A percentile compares a stretch with the other conserved stretches of the same genome.
Evolutionary conservation across 2,797 vertebrate genomes (phyloP).

Genomic region (Heliangelus exortis): DNA sequence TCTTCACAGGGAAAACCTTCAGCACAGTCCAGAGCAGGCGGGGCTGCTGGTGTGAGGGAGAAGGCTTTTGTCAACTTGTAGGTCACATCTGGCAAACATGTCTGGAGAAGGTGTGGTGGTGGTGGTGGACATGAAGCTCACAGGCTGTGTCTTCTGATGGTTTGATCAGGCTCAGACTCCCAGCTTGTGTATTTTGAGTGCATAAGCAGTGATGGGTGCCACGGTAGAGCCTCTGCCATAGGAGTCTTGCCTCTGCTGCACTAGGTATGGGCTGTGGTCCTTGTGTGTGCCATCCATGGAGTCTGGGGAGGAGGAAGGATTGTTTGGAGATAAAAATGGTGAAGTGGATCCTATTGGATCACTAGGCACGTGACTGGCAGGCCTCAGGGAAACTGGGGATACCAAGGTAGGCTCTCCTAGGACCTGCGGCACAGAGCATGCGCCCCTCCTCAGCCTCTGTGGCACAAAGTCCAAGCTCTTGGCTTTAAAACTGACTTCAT

Average conservation of each 20-base stretch:
- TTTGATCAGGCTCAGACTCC: neutral
- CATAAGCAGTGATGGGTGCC: neutral
- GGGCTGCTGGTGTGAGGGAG: rapidly evolving
- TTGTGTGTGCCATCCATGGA: rapidly evolving
- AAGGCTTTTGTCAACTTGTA: neutral
- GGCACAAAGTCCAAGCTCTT: conserved; percentile 5
- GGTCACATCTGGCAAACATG: neutral
- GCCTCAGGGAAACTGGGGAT: neutral
- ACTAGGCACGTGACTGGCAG: rapidly evolving
- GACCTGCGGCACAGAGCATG: neutral
- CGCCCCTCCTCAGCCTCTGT: neutral
- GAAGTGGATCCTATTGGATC: neutral
- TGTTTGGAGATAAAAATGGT: neutral
- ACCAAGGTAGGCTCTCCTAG: neutral
- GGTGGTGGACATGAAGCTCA: neutral
- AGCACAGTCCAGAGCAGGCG: rapidly evolving
- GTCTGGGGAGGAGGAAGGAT: neutral
- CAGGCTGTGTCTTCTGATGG: neutral
- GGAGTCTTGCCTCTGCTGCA: rapidly evolving
- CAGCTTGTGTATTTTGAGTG: neutral
- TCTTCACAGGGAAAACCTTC: neutral
- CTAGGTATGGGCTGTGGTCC: neutral
- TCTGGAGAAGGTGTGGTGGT: neutral
- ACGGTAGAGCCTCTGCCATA: rapidly evolving
- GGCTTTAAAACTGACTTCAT: neutral